Base-by-base conservation (phyloP, 2,888 invertebrate species). In the Ephialtes manifestator region DNA sequence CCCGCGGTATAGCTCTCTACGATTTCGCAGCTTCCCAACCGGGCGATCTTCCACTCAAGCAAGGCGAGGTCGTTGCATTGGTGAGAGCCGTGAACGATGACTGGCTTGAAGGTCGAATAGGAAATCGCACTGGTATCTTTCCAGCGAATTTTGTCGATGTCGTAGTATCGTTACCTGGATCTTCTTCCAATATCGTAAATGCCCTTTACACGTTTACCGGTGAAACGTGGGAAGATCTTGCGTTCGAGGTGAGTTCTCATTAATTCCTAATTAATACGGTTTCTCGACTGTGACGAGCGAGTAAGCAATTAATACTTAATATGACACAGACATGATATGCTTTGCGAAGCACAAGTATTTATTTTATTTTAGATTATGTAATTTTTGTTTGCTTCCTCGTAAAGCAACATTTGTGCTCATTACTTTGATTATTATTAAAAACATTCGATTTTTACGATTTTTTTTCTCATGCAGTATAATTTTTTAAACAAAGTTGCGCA, bases 11-110 rank as follows among this genome's bases (percentile, higher is more conserved):
- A 84, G 97, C 98, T 15, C 94, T 97, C 55, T 98, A 96, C 93
- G 97, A 98, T 94, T 98, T 97, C 91, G 95, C 96, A 85, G 96
- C 97, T 15, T 95, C 95, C 15, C 97, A 97, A 90, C 95, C 95
- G 18, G 97, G 97, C 89, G 98, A 98, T 95, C 95, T 98, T 85
- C 95, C 96, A 87, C 97, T 98, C 93, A 96, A 96, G 94, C 97
- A 97, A 93, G 96, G 96, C 89, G 96, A 98, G 89, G 95, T 96
- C 87, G 96, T 98, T 83, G 95, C 96, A 88, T 94, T 98, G 89
- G 93, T 97, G 88, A 95, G 96, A 90, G 95, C 96, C 90, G 95
- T 98, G 35, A 97, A 97, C 92, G 95, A 96, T 46, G 97, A 97
- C 88, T 98, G 98, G 98, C 94, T 97, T 87, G 96, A 95, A 92